Evolutionary conservation across 2,888 invertebrate genomes (phyloP).

Genomic region (Pachycephus smyrnensis): DNA sequence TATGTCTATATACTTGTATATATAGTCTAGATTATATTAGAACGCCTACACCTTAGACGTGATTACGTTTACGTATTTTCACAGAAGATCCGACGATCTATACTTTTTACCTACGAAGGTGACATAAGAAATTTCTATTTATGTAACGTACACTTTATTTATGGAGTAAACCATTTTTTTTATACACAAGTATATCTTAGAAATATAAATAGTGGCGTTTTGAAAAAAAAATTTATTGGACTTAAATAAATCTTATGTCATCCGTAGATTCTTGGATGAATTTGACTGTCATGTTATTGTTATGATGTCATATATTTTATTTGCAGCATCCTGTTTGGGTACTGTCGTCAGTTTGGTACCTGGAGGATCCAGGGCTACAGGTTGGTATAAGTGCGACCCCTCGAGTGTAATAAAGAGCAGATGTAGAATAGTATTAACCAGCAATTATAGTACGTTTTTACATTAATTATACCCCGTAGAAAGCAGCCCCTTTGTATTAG

Average conservation of each 20-base stretch:
- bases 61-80: neutral
- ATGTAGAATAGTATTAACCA: slow-evolving; percentile 23
- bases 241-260: neutral
- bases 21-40: neutral
- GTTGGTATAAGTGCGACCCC: neutral
- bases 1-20: slow-evolving; percentile 13
- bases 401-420: slow-evolving; percentile 1
- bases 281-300: neutral
- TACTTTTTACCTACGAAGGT: neutral
- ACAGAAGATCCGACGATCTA: neutral
- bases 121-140: neutral
- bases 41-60: neutral
- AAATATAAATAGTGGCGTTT: neutral
- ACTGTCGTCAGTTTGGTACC: neutral
- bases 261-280: neutral
- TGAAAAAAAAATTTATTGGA: neutral
- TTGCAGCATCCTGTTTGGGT: neutral
- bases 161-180: neutral
- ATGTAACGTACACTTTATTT: neutral
- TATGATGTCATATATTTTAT: neutral
- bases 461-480: slow-evolving; percentile 41
- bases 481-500: slow-evolving; percentile 32
- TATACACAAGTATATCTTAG: neutral
- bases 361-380: neutral
- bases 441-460: slow-evolving; percentile 31